Evolutionary conservation across 1,140 invertebrate species (phyloP).

Genomic region (Luehdorfia chinensis): DNA sequence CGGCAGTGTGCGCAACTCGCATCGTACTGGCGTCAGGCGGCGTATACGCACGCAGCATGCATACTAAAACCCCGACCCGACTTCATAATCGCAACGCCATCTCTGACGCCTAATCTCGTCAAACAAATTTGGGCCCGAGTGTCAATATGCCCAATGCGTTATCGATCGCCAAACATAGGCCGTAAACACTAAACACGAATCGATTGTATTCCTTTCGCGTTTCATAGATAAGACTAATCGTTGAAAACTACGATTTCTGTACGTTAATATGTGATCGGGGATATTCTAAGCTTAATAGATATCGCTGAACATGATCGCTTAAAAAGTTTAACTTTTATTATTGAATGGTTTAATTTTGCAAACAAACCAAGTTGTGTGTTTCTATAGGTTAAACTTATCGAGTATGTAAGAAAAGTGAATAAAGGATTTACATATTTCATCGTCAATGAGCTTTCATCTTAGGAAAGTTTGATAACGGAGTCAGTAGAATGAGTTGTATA

Average conservation of each 20-base stretch:
- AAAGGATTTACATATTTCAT: no score
- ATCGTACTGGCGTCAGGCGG: slow-evolving; percentile 58
- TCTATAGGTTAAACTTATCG: no score
- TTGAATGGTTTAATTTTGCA: no score
- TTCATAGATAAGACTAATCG: slow-evolving; percentile 45
- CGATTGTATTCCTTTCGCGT: slow-evolving; percentile 44
- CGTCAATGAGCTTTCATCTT: slow-evolving; percentile 11
- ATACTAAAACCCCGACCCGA: slow-evolving; percentile 65
- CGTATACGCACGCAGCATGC: slow-evolving; percentile 63
- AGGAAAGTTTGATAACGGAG: slow-evolving; percentile 17
- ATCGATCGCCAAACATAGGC: slow-evolving; percentile 57
- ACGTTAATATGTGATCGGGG: no score
- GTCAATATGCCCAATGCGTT: slow-evolving; percentile 58
- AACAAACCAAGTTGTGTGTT: no score
- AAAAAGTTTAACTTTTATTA: neutral
- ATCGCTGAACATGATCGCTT: neutral
- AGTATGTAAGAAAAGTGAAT: no score
- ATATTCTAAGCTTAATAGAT: no score
- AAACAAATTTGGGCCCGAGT: slow-evolving; percentile 53
- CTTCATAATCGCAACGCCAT: slow-evolving; percentile 59
- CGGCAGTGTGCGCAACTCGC: slow-evolving; percentile 20
- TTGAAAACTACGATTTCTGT: no score
- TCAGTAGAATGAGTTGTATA: slow-evolving; percentile 15
- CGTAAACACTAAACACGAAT: slow-evolving; percentile 45
- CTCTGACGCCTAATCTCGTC: slow-evolving; percentile 51